Evolutionary conservation across 2,113 vertebrate genomes (phyloP).

Genomic region (Sarotherodon lohbergeri): DNA sequence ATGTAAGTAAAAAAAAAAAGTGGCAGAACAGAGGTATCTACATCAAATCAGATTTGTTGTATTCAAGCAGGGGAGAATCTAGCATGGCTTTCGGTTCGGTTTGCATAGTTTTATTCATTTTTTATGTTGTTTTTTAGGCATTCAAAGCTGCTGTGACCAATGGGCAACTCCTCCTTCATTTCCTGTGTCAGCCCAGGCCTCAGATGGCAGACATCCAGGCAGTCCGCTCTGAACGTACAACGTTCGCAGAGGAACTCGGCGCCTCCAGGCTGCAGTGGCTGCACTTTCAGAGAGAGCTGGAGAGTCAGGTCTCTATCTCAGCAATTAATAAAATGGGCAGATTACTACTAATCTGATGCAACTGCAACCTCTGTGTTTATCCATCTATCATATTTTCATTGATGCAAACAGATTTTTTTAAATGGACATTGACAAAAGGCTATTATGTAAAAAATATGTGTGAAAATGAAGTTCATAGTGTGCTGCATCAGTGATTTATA

Average conservation of each 20-base stretch:
- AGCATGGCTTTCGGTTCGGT: neutral
- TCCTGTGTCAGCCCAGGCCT: constrained; percentile 82
- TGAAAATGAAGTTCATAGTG: neutral
- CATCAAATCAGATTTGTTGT: neutral
- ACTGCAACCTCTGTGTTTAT: neutral
- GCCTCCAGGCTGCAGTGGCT: constrained; percentile 79
- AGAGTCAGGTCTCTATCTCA: constrained; percentile 73
- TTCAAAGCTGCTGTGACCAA: constrained; percentile 75
- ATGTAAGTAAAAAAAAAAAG: neutral
- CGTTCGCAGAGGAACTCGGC: constrained; percentile 81
- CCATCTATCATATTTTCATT: neutral
- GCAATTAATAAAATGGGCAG: neutral
- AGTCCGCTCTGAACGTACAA: constrained; percentile 70
- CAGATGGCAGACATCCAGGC: constrained; percentile 70
- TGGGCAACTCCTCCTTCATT: constrained; percentile 81
- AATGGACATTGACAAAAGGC: neutral
- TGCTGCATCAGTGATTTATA: neutral
- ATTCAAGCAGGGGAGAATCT: neutral
- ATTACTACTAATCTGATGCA: neutral
- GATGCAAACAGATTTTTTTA: neutral
- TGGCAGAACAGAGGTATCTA: neutral
- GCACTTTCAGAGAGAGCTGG: constrained; percentile 69
- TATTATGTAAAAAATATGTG: neutral
- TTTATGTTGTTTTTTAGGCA: constrained; percentile 61
- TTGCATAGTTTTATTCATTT: neutral